These are phyloP conservation scores for Nemurella pictetii DNA, from an alignment of 2,888 invertebrate genomes.

Conservation along the genomic window DNA sequence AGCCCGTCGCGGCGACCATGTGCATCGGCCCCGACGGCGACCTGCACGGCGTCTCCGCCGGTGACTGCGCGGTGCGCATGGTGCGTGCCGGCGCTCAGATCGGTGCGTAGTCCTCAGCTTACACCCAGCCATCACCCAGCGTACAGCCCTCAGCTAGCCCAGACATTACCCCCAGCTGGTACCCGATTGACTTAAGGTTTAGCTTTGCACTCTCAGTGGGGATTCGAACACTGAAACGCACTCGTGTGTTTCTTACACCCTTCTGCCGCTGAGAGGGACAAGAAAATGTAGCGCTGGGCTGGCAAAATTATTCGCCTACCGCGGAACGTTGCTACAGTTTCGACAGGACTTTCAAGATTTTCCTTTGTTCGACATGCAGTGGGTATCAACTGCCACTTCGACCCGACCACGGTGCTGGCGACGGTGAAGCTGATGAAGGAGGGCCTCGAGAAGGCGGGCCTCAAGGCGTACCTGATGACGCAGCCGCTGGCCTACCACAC, in stretches of 20 bases:
- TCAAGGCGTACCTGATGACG: slow-evolving; percentile 49
- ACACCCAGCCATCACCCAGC: neutral
- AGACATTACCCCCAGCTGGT: too few species aligned
- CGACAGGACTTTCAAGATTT: too few species aligned
- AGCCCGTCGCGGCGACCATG: slow-evolving; percentile 52
- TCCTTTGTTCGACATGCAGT: too few species aligned
- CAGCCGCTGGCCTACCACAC: slow-evolving; percentile 50
- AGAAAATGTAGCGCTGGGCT: too few species aligned
- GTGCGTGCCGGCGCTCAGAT: slow-evolving; percentile 49
- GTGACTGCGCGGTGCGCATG: slow-evolving; percentile 51
- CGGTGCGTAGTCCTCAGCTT: slow-evolving; percentile 26
- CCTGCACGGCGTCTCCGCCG: slow-evolving; percentile 48
- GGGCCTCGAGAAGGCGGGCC: slow-evolving; percentile 47
- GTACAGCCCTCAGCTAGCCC: too few species aligned
- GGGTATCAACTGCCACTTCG: slow-evolving; percentile 52
- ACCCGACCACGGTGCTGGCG: slow-evolving; percentile 48
- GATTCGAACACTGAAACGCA: too few species aligned
- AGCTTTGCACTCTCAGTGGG: too few species aligned
- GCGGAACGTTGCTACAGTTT: too few species aligned
- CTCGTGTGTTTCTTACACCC: too few species aligned
- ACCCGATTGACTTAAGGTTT: too few species aligned
- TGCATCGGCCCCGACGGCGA: slow-evolving; percentile 53
- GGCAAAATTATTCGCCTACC: too few species aligned
- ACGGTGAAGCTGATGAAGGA: slow-evolving; percentile 49
- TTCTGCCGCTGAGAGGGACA: too few species aligned